Evolutionary conservation across 2,888 invertebrate species (phyloP).

Genomic region (Cyaniris semiargus): DNA sequence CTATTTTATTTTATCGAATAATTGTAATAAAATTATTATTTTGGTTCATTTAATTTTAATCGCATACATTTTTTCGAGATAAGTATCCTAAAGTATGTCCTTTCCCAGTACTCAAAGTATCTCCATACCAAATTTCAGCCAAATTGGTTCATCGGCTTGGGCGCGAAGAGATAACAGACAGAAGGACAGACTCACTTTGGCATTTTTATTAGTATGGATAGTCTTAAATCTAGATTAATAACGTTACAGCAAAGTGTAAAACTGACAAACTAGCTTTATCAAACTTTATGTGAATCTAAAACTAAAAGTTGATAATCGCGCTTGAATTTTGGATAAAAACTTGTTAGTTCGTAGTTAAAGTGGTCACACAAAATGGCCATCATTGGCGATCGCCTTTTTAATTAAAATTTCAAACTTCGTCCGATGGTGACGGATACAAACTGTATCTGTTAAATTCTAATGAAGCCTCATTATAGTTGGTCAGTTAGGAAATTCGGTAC

Average conservation of each 20-base stretch:
- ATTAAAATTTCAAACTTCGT: slow-evolving; percentile 49
- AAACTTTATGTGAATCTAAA: slow-evolving; percentile 6
- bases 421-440: slow-evolving; percentile 23
- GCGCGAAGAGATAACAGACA: too few relatives aligned
- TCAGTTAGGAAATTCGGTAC: background rate
- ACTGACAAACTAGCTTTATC: background rate
- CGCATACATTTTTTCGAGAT: too few relatives aligned
- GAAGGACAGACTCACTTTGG: too few relatives aligned
- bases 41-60: too few relatives aligned
- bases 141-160: too few relatives aligned
- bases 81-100: too few relatives aligned
- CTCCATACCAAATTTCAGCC: too few relatives aligned
- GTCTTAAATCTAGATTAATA: background rate
- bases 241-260: background rate
- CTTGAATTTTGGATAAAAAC: slow-evolving; percentile 18
- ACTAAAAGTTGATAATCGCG: slow-evolving; percentile 7
- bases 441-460: slow-evolving; percentile 10
- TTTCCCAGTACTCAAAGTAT: too few relatives aligned
- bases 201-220: too few relatives aligned
- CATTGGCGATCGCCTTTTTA: slow-evolving; percentile 56
- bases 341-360: slow-evolving; percentile 23
- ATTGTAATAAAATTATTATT: too few relatives aligned
- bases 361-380: slow-evolving; percentile 44
- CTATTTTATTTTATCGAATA: too few relatives aligned
- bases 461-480: background rate